These are phyloP conservation scores for Lepidostoma basale DNA, from an alignment of 1,140 invertebrate genomes.

Conservation along the genomic window DNA sequence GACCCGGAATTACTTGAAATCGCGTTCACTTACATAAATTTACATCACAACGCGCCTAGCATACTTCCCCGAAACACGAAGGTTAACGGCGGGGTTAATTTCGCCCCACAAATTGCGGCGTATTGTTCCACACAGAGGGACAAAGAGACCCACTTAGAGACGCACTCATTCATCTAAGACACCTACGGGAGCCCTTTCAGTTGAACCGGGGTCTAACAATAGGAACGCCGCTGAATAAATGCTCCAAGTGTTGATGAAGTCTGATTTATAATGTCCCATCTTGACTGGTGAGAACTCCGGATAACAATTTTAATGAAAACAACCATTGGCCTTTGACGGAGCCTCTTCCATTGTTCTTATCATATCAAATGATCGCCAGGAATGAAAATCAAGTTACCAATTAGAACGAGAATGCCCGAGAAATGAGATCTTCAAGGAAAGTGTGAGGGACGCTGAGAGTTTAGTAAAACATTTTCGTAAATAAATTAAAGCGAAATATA, in stretches of 20 bases:
- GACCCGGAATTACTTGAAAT: neutral
- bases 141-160: conserved; percentile 17
- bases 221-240: conserved; percentile 8
- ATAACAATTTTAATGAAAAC: neutral
- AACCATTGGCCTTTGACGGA: neutral
- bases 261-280: conserved; percentile 1
- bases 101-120: conserved; percentile 11
- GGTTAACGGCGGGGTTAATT: conserved; percentile 15
- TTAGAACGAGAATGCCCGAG: no score
- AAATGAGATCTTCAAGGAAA: no score
- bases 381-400: no score
- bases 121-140: conserved; percentile 9
- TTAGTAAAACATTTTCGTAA: no score
- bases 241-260: conserved; percentile 17
- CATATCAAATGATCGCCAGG: no score
- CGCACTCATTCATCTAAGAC: conserved; percentile 14
- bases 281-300: neutral
- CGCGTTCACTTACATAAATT: neutral
- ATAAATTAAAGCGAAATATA: no score
- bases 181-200: conserved; percentile 9
- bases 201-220: conserved; percentile 9
- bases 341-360: no score
- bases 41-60: neutral
- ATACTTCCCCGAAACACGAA: conserved; percentile 17
- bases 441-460: no score